These are phyloP conservation scores for Smittia sp. DNA, from an alignment of 2,888 invertebrate species.

Conservation along the genomic window DNA sequence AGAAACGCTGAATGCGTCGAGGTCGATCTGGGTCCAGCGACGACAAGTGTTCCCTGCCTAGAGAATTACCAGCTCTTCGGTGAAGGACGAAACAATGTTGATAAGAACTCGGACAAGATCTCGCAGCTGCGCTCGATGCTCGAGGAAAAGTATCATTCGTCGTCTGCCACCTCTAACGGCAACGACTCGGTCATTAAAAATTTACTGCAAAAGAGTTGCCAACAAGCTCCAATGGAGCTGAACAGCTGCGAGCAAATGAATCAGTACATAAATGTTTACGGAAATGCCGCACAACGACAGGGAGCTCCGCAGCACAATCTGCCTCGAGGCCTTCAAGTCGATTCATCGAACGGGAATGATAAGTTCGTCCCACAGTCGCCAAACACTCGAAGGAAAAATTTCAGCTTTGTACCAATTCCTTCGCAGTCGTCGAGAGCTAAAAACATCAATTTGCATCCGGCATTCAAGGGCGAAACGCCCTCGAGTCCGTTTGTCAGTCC, in stretches of 20 bases:
- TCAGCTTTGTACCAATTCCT: constrained; percentile 83
- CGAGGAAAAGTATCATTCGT: constrained; percentile 62
- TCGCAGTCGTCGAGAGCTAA: constrained; percentile 59
- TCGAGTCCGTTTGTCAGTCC: constrained; percentile 83
- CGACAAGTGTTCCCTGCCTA: constrained; percentile 41
- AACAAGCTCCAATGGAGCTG: constrained; percentile 43
- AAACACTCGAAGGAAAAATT: constrained; percentile 73
- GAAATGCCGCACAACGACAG: background rate
- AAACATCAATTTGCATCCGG: constrained; percentile 45
- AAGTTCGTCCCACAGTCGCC: constrained; percentile 56
- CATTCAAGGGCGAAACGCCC: constrained; percentile 59
- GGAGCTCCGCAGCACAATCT: background rate
- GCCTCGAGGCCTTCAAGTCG: background rate
- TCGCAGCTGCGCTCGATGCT: constrained; percentile 71
- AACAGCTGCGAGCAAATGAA: constrained; percentile 27
- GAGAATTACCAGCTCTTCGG: constrained; percentile 44
- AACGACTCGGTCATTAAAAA: constrained; percentile 47
- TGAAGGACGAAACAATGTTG: constrained; percentile 49
- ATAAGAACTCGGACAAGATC: constrained; percentile 60
- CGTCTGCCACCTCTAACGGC: constrained; percentile 48
- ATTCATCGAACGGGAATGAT: background rate
- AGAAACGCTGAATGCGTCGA: constrained; percentile 45
- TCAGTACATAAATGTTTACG: background rate
- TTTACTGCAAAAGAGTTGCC: constrained; percentile 39
- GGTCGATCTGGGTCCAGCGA: constrained; percentile 35